A percentile compares a stretch with the other conserved stretches of the same genome.
Evolutionary conservation across 2,888 invertebrate genomes (phyloP).

Genomic region (Phalera bucephala): DNA sequence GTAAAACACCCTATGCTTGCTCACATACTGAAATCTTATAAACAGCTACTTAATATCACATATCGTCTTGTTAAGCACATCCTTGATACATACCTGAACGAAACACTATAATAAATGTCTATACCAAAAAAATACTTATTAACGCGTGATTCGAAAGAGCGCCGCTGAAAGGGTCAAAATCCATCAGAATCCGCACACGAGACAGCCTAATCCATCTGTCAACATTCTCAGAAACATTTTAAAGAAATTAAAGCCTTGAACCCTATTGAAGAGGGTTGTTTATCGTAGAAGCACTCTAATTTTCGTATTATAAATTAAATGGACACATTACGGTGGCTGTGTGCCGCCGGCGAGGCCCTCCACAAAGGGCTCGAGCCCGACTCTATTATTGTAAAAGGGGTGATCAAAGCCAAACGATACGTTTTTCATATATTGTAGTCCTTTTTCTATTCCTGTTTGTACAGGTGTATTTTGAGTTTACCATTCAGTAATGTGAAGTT

Average conservation of each 20-base stretch:
- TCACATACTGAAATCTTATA: too few relatives aligned
- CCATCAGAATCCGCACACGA: slow-evolving; percentile 18
- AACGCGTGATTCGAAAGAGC: slow-evolving; percentile 5
- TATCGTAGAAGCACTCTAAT: slow-evolving; percentile 39
- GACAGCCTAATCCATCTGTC: slow-evolving; percentile 27
- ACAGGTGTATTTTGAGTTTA: slow-evolving; percentile 54
- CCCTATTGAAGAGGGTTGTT: slow-evolving; percentile 41
- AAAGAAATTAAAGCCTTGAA: slow-evolving; percentile 39
- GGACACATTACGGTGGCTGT: slow-evolving; percentile 58
- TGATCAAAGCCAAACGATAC: slow-evolving; percentile 76
- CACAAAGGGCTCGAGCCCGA: slow-evolving; percentile 58
- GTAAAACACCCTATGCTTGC: too few relatives aligned
- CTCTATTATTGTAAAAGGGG: slow-evolving; percentile 78
- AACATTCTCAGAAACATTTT: slow-evolving; percentile 24
- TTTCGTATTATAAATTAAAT: slow-evolving; percentile 67
- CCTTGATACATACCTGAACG: too few relatives aligned
- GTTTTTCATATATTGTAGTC: slow-evolving; percentile 66
- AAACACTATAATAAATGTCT: slow-evolving; percentile 5
- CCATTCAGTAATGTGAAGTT: slow-evolving; percentile 48
- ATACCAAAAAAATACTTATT: slow-evolving; percentile 1
- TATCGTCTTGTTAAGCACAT: too few relatives aligned
- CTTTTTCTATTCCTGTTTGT: slow-evolving; percentile 62
- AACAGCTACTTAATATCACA: too few relatives aligned
- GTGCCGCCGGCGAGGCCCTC: slow-evolving; percentile 51
- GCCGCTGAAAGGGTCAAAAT: slow-evolving; percentile 22